These are phyloP conservation scores for Onychomys leucogaster DNA, from an alignment of 2,797 vertebrate species.

Conservation along the genomic window DNA sequence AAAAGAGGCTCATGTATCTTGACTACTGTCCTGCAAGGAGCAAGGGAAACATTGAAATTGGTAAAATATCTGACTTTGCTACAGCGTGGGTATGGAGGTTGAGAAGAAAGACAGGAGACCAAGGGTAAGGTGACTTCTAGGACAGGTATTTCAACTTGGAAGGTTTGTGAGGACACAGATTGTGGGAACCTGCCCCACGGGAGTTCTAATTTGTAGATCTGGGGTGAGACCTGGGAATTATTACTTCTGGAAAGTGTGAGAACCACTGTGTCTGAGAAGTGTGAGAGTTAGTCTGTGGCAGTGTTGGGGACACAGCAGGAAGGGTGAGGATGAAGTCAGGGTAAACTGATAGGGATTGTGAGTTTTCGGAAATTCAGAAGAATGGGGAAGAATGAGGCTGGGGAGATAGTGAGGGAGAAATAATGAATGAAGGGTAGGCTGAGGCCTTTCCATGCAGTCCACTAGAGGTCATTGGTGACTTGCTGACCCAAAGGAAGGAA, in stretches of 20 bases:
- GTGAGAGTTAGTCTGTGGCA: not conserved
- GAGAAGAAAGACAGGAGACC: not conserved
- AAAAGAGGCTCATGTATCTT: not conserved
- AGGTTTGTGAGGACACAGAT: not conserved
- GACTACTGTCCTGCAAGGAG: not conserved
- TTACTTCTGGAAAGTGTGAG: not conserved
- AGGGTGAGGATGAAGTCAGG: not conserved
- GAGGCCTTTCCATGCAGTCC: not conserved
- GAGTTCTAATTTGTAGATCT: not conserved
- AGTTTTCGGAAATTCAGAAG: not conserved
- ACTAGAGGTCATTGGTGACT: not conserved
- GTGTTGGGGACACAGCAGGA: not conserved
- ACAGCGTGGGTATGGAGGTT: not conserved
- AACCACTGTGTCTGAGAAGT: not conserved
- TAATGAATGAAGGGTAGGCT: not conserved
- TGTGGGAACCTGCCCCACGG: not conserved
- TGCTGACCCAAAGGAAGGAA: conserved; percentile 29
- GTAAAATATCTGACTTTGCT: not conserved
- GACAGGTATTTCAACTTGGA: not conserved
- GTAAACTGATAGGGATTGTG: not conserved
- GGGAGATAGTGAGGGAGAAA: not conserved
- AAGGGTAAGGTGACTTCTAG: not conserved
- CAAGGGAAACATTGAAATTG: not conserved
- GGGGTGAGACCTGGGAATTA: not conserved
- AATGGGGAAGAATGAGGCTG: not conserved